A percentile compares a stretch with the other conserved stretches of the same genome.
Conservation (phyloP, 1,140 invertebrate species). For the Diachasmimorpha longicaudata region DNA sequence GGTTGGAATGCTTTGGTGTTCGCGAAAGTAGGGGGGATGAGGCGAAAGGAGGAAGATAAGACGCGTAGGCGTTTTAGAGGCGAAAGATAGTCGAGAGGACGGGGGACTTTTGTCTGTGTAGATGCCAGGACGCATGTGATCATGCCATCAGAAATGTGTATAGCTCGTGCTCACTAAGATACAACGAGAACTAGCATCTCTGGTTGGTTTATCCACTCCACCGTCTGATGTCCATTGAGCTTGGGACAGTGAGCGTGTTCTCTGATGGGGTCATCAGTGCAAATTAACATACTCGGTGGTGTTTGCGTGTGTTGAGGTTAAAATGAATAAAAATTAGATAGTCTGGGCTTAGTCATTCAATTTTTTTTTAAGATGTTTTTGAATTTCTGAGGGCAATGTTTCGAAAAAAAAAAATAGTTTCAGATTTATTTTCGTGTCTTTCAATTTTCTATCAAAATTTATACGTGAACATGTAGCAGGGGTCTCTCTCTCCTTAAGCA, state of each 20-base stretch:
- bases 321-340: neutral
- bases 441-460: too few relatives aligned
- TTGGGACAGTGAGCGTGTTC: constrained; percentile 42
- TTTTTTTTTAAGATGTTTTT: too few relatives aligned
- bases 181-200: constrained; percentile 1
- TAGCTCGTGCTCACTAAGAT: neutral
- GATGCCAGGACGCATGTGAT: neutral
- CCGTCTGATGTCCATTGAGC: neutral
- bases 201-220: neutral
- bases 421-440: too few relatives aligned
- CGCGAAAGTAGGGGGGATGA: neutral
- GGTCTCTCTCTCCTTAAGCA: too few relatives aligned
- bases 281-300: constrained; percentile 55
- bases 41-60: neutral
- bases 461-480: too few relatives aligned
- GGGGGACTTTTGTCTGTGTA: neutral
- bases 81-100: constrained; percentile 19
- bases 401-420: too few relatives aligned
- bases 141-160: neutral
- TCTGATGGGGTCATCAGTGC: constrained; percentile 55
- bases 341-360: neutral
- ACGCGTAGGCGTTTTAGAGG: constrained; percentile 16
- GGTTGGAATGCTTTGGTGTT: constrained; percentile 15
- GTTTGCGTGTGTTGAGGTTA: constrained; percentile 31
- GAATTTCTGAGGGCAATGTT: too few relatives aligned